Conservation (phyloP, 2,113 vertebrate species). For the Dasypus novemcinctus region DNA sequence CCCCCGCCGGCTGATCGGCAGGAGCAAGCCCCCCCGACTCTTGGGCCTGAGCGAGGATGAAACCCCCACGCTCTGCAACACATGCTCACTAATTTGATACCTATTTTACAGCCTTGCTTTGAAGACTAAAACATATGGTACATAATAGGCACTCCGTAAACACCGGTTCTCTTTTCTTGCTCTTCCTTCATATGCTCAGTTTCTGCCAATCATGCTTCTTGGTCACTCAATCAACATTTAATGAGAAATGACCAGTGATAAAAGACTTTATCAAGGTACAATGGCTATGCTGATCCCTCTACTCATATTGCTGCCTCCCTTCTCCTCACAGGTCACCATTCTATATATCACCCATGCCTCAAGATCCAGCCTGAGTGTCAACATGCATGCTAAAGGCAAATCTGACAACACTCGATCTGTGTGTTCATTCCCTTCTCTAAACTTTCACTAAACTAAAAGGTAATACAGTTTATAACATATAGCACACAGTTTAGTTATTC, state of each 20-base stretch:
- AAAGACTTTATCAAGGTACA: background rate
- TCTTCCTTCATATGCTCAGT: background rate
- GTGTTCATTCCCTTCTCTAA: constrained; percentile 35
- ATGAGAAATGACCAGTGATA: background rate
- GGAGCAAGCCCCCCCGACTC: too few relatives aligned
- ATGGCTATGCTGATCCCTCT: background rate
- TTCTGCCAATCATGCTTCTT: constrained; percentile 1
- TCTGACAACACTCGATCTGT: background rate
- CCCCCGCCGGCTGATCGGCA: too few relatives aligned
- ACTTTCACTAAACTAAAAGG: background rate
- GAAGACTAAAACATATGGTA: constrained; percentile 23
- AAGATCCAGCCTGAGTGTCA: background rate
- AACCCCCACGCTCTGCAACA: too few relatives aligned
- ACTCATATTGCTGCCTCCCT: background rate
- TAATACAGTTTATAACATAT: constrained; percentile 18
- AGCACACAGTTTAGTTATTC: background rate
- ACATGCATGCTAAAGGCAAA: constrained; percentile 8
- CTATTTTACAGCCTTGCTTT: background rate
- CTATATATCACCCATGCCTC: background rate
- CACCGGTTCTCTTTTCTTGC: background rate
- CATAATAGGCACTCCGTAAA: background rate
- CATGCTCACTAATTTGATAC: background rate
- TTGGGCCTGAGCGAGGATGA: too few relatives aligned
- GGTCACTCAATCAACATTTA: constrained; percentile 3
- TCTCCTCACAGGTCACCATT: background rate